These are phyloP conservation scores for Antheraea yamamai DNA, from an alignment of 2,888 invertebrate species.

Conservation along the genomic window DNA sequence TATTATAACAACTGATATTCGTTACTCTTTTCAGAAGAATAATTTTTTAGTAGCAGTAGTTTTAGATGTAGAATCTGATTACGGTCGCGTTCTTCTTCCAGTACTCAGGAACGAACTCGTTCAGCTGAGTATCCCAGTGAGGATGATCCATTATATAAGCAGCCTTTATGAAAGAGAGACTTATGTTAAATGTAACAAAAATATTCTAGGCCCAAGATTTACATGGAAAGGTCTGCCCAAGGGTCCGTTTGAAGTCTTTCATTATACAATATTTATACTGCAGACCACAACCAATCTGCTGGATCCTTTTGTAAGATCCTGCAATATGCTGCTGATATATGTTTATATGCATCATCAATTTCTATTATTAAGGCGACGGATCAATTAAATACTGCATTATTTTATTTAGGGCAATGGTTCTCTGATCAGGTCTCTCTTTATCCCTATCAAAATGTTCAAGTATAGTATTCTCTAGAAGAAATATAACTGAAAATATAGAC, in stretches of 20 bases:
- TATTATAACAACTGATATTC: conserved; percentile 21
- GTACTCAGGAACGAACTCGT: conserved; percentile 22
- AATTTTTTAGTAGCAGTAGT: conserved; percentile 17
- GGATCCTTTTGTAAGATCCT: not conserved
- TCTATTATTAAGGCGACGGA: too few relatives aligned
- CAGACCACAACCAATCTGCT: not conserved
- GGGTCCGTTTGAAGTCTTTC: not conserved
- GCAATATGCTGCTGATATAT: conserved; percentile 2
- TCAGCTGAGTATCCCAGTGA: conserved; percentile 22
- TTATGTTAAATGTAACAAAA: too few relatives aligned
- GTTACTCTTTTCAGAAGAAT: not conserved
- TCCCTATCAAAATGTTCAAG: not conserved
- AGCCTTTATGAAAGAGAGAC: conserved; percentile 2
- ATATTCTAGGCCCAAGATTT: too few relatives aligned
- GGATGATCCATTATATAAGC: not conserved
- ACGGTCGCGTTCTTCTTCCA: conserved; percentile 24
- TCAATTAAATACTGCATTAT: not conserved
- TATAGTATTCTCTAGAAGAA: not conserved
- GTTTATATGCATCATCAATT: not conserved
- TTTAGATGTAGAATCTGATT: conserved; percentile 22
- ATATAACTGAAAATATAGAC: not conserved
- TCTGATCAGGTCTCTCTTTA: not conserved
- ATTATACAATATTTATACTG: not conserved
- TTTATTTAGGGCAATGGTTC: not conserved
- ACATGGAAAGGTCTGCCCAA: not conserved